Percentiles rank a stretch among this genome's conserved stretches.
These are phyloP conservation scores for Catajapyx aquilonaris DNA, from an alignment of 1,140 invertebrate species.

Conservation along the genomic window DNA sequence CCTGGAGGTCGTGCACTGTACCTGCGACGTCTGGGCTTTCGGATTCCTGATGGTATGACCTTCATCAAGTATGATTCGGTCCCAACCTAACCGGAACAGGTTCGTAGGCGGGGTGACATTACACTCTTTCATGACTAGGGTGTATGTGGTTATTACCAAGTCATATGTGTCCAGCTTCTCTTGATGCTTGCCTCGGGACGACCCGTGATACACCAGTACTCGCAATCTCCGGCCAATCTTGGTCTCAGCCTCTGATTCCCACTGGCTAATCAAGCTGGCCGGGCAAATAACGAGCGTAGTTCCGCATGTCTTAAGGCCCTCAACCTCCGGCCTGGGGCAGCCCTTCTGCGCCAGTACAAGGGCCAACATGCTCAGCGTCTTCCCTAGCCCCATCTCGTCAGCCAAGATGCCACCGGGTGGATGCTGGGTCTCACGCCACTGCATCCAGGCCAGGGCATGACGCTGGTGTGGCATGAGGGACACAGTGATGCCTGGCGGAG, in stretches of 20 bases:
- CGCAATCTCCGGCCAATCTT: slow-evolving; percentile 36
- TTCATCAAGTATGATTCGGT: slow-evolving; percentile 77
- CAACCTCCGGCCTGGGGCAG: slow-evolving; percentile 6
- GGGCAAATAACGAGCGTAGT: slow-evolving; percentile 77
- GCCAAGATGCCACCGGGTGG: slow-evolving; percentile 66
- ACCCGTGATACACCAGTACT: slow-evolving; percentile 59
- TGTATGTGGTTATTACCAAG: slow-evolving; percentile 30
- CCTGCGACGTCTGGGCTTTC: slow-evolving; percentile 41
- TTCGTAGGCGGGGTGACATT: slow-evolving; percentile 7
- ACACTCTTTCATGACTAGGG: slow-evolving; percentile 15
- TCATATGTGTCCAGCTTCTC: slow-evolving; percentile 27
- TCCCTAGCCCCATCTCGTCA: slow-evolving; percentile 89
- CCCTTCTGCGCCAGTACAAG: slow-evolving; percentile 33
- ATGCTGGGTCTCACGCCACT: slow-evolving; percentile 65
- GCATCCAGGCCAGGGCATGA: slow-evolving; percentile 67
- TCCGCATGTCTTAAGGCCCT: slow-evolving; percentile 24
- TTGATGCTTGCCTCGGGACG: slow-evolving; percentile 38
- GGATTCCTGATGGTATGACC: slow-evolving; percentile 74
- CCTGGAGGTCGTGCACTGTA: too few relatives aligned
- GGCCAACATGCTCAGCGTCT: slow-evolving; percentile 82
- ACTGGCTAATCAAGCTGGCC: slow-evolving; percentile 61
- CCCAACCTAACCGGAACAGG: slow-evolving; percentile 48
- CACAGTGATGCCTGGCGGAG: slow-evolving; percentile 37
- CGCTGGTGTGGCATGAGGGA: slow-evolving; percentile 67
- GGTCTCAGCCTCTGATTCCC: slow-evolving; percentile 56